Evolutionary conservation across 1,140 invertebrate species (phyloP), one percentile per base, ranked within the genome.

Genomic region (Drusus annulatus): DNA sequence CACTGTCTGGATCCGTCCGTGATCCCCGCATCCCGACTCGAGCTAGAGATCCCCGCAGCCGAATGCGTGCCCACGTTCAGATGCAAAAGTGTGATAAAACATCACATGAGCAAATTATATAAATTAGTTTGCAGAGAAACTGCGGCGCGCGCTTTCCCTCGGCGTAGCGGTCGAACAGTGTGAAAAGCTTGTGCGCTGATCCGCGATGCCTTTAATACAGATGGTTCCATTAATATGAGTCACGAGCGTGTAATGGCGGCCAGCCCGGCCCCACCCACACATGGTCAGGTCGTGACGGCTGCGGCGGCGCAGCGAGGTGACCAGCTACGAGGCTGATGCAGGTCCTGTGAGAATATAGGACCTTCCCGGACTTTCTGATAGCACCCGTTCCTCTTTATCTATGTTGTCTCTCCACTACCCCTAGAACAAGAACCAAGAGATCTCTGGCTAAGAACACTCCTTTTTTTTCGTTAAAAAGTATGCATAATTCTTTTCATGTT

Each of bases 181-280:
- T 80, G 81, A 79, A 82, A 73, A 77, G 23, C 36, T 31, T 31
- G 45, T 21, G 15, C 36, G 36, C 36, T 13, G 36, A 45, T 45
- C 36, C 36, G 28, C 69, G 54, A 69, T 81, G 80, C 68, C 80
- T 81, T 80, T 80, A 82, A 80, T 82, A 80, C 81, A 83, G 78
- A 83, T 80, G 63, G 81, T 83, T 80, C 79, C 79, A 83, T 83
- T 83, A 83, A 77, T 50, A 58, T 77, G 76, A 78, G 81, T 83
- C 81, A 83, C 81, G 81, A 83, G 36, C 81, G 79, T 80, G 81
- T 65, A 80, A 82, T 79, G 81, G n/a, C n/a, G n/a, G n/a, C n/a
- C n/a, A n/a, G n/a, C n/a, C n/a, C n/a, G n/a, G 78, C 51, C 73
- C 73, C 45, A 71, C 81, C 78, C 81, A 80, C 81, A 82, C 81